phyloP scores from a whole-genome alignment of 2,113 vertebrate species.

The Geococcyx californianus region DNA sequence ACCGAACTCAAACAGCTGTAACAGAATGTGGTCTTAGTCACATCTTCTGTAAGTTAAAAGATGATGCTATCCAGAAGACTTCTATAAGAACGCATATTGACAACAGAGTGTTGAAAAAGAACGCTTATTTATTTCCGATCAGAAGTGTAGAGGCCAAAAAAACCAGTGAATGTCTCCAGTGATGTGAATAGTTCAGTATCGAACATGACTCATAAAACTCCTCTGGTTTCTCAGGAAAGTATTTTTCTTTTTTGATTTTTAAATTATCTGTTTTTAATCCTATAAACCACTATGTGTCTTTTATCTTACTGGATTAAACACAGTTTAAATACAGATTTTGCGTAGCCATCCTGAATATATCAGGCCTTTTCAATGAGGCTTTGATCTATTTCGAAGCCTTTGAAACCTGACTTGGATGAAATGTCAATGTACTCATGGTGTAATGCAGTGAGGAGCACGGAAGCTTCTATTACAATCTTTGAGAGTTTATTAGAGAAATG shows the following conservation, averaged over 20 bases:
- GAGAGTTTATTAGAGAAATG: slow-evolving; percentile 38
- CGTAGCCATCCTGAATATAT: background rate
- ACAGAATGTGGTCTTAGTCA: background rate
- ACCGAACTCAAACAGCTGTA: background rate
- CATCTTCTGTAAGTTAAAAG: background rate
- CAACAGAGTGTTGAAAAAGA: background rate
- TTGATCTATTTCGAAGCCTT: slow-evolving; percentile 42
- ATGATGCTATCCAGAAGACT: background rate
- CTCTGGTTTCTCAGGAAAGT: background rate
- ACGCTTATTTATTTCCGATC: background rate
- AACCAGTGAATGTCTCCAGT: background rate
- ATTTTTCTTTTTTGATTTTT: background rate
- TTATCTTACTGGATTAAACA: slow-evolving; percentile 33
- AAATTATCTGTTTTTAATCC: slow-evolving; percentile 10
- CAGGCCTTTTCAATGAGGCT: background rate
- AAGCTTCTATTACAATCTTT: background rate
- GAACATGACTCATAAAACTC: background rate
- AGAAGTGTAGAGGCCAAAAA: background rate
- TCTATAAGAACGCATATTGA: background rate
- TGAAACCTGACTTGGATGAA: slow-evolving; percentile 42
- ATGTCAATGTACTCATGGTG: slow-evolving; percentile 32
- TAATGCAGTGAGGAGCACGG: background rate
- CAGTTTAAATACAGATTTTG: slow-evolving; percentile 24
- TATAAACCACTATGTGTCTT: background rate
- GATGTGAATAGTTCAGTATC: background rate